Evolutionary conservation across 2,797 vertebrate species (phyloP).

Genomic region (Molothrus aeneus): DNA sequence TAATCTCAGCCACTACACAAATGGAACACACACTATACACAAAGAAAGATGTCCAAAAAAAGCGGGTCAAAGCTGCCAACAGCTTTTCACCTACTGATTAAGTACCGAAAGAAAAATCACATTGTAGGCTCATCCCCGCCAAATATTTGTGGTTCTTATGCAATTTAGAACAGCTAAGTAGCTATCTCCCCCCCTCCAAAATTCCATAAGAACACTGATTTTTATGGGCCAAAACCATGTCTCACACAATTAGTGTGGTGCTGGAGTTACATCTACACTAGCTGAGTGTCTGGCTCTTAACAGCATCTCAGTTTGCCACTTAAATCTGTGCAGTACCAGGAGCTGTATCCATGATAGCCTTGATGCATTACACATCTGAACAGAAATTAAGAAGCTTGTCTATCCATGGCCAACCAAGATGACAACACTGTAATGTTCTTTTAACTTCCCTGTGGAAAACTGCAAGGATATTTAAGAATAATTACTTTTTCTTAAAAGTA

Average conservation of each 20-base stretch:
- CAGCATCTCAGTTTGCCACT: background rate
- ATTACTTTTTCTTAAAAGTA: slow-evolving; percentile 5
- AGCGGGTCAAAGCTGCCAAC: background rate
- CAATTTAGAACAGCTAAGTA: slow-evolving; percentile 12
- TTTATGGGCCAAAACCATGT: background rate
- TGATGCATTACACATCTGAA: background rate
- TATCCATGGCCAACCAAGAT: background rate
- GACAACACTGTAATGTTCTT: background rate
- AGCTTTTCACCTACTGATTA: slow-evolving; percentile 25
- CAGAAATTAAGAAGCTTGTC: background rate
- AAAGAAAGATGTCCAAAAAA: background rate
- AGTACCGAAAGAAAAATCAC: background rate
- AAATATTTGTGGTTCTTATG: background rate
- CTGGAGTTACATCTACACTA: background rate
- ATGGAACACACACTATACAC: background rate
- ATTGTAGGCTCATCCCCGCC: background rate
- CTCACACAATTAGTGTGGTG: background rate
- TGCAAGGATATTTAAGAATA: slow-evolving; percentile 8
- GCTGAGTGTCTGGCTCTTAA: background rate
- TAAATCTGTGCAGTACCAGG: background rate
- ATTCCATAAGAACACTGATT: background rate
- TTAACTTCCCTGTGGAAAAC: slow-evolving; percentile 5
- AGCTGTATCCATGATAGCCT: background rate
- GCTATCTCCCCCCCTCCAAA: background rate
- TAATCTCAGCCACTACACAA: background rate